Base-by-base conservation (phyloP, 2,888 invertebrate genomes). In the Plebejus anna region DNA sequence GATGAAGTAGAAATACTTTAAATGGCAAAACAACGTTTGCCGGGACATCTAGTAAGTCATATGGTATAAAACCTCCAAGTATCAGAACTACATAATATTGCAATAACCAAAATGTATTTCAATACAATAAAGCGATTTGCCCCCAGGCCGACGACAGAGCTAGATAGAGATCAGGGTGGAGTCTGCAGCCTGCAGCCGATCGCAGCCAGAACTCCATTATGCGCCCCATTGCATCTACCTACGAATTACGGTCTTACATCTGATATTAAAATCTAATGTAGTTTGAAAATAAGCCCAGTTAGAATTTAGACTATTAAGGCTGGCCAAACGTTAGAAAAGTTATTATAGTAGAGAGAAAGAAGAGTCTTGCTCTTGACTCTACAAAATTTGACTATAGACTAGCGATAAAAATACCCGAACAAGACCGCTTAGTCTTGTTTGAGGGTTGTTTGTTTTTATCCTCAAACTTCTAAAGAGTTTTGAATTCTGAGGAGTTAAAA, bases 141-240 rank as follows among this genome's bases (percentile, higher is more conserved):
- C 87, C 84, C 85, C 88, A 81, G 85, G 87, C 87, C 84, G 85
- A 86, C 87, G 84, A 84, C 83, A 86, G 85, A 79, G 79, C 84
- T 83, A 86, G 90, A 91, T 89, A 89, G 87, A 85, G 86, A 85
- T 83, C 85, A 90, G 90, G 91, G 55, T 90, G 86, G 91, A 90
- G 88, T 90, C 90, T 86, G 86, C 89, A 88, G 85, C 89, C 90
- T 86, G 86, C 89, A 88, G 85, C 89, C 88, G 88, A 90, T 90
- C 87, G 89, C 85, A 87, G 88, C 85, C 83, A 81, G 78, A 78
- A 79, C 80, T 78, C 77, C 78, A 76, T 76, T 77, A 78, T 79
- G 75, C 76, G 75, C 78, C 78, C 78, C 78, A 77, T 79, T 79
- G 78, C 78, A 76, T 78, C 78, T 76, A 78, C 77, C 77, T 78